Evolutionary conservation across 2,797 vertebrate species (phyloP), one percentile per base, ranked within the genome.

Genomic region (Vultur gryphus): DNA sequence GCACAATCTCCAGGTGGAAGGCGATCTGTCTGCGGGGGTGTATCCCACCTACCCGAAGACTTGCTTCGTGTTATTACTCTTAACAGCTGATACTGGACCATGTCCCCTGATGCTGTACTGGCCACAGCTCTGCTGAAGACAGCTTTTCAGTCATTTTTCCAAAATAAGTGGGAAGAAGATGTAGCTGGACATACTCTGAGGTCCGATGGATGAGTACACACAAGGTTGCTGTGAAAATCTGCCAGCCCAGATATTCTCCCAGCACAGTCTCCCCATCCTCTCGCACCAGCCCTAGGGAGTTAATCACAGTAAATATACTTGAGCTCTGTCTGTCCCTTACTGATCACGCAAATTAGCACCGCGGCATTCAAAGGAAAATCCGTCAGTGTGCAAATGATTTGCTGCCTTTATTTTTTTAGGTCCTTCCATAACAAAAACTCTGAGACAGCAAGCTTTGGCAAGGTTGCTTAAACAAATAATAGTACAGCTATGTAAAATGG

Each of bases 121-220:
- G 16, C 12, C 61, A 25, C 54, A 28, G 37, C 70, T 46, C 35
- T 72, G 43, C 78, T 54, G 44, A 49, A 81, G 7, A 25, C 48
- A 79, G n/a, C 25, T 91, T 69, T 39, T 14, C 64, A 33, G 43
- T 25, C 28, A 16, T 51, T 87, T 77, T 55, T 70, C 66, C 83
- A 44, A 26, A 55, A 13, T 3, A 33, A 46, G 13, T 3, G 62
- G n/a, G 67, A 57, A 51, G 49, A 62, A 39, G 62, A 21, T 29
- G 18, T 0, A 54, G 62, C 59, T 55, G 44, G 73, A 33, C 29
- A 20, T 29, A 23, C 43, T n/a, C 87, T 0, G 13, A 64, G 51
- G 18, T 6, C 55, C 3, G 1, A 49, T 0, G 2, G 2, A 13
- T 0, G 4, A 71, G 33, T 3, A 9, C 19, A 20, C 0, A 1